Percentiles rank a stretch among this genome's conserved stretches.
Evolutionary conservation across 1,140 invertebrate genomes (phyloP).

Genomic region (Drosophila saltans): DNA sequence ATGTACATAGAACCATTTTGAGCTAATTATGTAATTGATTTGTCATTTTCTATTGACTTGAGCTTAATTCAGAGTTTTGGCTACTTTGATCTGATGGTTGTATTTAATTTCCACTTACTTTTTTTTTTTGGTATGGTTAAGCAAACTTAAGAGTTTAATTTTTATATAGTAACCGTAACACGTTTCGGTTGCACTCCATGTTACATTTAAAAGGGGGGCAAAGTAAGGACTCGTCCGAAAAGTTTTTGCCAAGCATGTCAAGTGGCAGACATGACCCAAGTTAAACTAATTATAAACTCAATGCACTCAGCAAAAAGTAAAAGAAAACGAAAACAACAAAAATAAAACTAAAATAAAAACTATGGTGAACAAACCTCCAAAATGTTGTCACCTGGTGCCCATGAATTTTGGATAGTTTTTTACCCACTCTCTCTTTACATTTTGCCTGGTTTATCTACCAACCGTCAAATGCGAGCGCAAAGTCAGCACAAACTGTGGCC

Average conservation of each 20-base stretch:
- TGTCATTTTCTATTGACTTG: no score
- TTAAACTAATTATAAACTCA: slow-evolving; percentile 71
- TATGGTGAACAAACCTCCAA: slow-evolving; percentile 43
- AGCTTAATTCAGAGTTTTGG: no score
- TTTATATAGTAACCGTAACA: no score
- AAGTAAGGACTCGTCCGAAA: neutral
- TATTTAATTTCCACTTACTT: no score
- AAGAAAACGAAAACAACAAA: neutral
- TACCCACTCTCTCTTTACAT: slow-evolving; percentile 1
- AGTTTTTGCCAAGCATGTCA: slow-evolving; percentile 34
- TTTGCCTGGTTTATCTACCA: slow-evolving; percentile 10
- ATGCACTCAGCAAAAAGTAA: neutral
- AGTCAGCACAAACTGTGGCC: slow-evolving; percentile 67
- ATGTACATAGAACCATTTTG: no score
- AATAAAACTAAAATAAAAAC: slow-evolving; percentile 36
- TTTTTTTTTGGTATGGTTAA: no score
- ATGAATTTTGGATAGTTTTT: slow-evolving; percentile 56
- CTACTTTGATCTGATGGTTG: no score
- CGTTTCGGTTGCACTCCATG: neutral
- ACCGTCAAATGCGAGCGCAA: slow-evolving; percentile 47
- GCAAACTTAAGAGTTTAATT: no score
- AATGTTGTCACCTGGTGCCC: slow-evolving; percentile 28
- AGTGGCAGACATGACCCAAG: slow-evolving; percentile 33
- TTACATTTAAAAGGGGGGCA: neutral
- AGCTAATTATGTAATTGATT: no score